Percentiles rank a stretch among this genome's conserved stretches.
These are phyloP conservation scores for Perccottus glenii DNA, from an alignment of 2,113 vertebrate species.

Conservation along the genomic window DNA sequence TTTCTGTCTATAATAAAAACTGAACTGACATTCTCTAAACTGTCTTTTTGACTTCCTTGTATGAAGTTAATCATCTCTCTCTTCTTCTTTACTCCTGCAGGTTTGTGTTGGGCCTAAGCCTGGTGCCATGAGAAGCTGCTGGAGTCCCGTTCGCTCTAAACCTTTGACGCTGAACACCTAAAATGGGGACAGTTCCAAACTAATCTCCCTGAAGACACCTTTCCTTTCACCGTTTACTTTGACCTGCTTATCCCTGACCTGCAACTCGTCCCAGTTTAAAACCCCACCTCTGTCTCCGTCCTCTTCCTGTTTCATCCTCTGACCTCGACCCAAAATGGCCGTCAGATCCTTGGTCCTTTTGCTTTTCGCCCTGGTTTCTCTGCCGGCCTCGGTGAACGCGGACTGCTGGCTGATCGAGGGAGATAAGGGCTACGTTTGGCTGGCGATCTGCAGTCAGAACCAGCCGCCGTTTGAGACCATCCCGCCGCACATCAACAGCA, in stretches of 20 bases:
- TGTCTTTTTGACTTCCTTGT: too few relatives aligned
- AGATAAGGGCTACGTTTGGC: conserved; percentile 97
- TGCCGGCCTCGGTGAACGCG: conserved; percentile 77
- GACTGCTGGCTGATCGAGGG: conserved; percentile 99
- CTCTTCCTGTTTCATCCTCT: too few relatives aligned
- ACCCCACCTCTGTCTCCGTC: background rate
- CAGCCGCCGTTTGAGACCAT: conserved; percentile 98
- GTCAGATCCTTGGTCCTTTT: conserved; percentile 52
- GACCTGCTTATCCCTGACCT: background rate
- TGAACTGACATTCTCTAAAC: too few relatives aligned
- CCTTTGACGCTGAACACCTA: conserved; percentile 67
- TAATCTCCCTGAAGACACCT: conserved; percentile 59
- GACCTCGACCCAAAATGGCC: conserved; percentile 58
- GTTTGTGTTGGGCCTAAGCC: too few relatives aligned
- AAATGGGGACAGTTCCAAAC: conserved; percentile 68
- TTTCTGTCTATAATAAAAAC: too few relatives aligned
- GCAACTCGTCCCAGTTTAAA: background rate
- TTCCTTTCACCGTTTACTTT: conserved; percentile 25
- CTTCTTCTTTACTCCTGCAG: too few relatives aligned
- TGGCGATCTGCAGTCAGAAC: conserved; percentile 99
- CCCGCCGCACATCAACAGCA: conserved; percentile 98
- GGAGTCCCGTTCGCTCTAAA: conserved; percentile 54
- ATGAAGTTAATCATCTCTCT: too few relatives aligned
- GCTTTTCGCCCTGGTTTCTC: conserved; percentile 77
- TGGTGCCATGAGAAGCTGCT: conserved; percentile 68